Percentiles rank a stretch among this genome's conserved stretches.
phyloP scores from a whole-genome alignment of 2,888 invertebrate species.

The Clistopyga incitator region DNA sequence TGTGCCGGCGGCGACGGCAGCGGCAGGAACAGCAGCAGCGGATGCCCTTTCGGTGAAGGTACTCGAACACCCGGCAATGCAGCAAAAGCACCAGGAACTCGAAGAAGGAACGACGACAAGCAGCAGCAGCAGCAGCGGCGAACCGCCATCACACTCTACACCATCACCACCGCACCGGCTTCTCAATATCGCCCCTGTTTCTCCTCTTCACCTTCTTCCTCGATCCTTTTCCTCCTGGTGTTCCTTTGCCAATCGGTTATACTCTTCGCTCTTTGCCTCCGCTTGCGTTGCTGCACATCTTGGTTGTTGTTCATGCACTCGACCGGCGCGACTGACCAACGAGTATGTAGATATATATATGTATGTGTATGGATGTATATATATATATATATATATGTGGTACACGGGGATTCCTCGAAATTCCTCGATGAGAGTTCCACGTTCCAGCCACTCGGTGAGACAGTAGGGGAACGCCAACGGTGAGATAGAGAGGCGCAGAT shows the following conservation, averaged over 20 bases:
- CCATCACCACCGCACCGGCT: conserved; percentile 66
- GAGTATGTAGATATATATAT: conserved; percentile 43
- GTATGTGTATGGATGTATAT: not conserved
- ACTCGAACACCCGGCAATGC: conserved; percentile 78
- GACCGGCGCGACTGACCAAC: conserved; percentile 41
- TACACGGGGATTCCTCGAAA: conserved; percentile 61
- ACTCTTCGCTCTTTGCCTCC: conserved; percentile 42
- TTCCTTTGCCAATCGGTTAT: conserved; percentile 37
- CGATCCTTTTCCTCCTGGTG: conserved; percentile 64
- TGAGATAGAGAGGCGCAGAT: conserved; percentile 9
- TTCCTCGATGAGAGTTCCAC: conserved; percentile 60
- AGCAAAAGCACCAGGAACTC: conserved; percentile 81
- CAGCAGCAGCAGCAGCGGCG: conserved; percentile 32
- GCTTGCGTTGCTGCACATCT: not conserved
- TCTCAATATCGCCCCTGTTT: conserved; percentile 65
- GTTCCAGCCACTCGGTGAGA: conserved; percentile 36
- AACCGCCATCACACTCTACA: conserved; percentile 31
- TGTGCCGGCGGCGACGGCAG: conserved; percentile 74
- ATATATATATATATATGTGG: conserved; percentile 30
- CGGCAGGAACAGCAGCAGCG: conserved; percentile 50
- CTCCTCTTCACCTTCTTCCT: conserved; percentile 71
- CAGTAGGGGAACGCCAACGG: conserved; percentile 27
- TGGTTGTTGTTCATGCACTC: conserved; percentile 51
- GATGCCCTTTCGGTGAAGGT: conserved; percentile 79
- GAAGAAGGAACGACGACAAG: conserved; percentile 72